These are phyloP conservation scores for Tanypteryx hageni DNA, from an alignment of 2,888 invertebrate species.

Conservation along the genomic window DNA sequence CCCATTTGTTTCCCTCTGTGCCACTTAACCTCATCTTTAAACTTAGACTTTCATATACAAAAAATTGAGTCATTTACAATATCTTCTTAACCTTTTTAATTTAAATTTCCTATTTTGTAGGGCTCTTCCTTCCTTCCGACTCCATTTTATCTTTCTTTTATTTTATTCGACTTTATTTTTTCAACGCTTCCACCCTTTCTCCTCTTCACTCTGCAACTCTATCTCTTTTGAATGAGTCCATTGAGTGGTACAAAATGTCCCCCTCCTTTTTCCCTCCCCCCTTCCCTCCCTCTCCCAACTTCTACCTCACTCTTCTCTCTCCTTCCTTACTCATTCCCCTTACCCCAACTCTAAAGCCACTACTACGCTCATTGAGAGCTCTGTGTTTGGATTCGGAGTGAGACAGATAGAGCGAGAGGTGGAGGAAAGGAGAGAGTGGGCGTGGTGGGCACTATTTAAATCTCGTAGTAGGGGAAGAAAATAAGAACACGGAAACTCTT, in stretches of 20 bases:
- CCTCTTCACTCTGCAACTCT: background rate
- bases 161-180: background rate
- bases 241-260: background rate
- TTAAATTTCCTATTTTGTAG: no score
- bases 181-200: background rate
- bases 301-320: no score
- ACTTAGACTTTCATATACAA: no score
- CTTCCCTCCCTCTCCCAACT: no score
- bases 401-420: background rate
- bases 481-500: background rate
- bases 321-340: background rate
- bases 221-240: constrained; percentile 26
- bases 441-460: constrained; percentile 15
- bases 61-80: no score
- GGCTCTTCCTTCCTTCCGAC: no score
- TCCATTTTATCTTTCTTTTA: no score
- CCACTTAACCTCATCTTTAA: no score
- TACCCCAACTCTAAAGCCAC: background rate
- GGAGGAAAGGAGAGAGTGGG: background rate
- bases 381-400: constrained; percentile 5
- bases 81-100: no score
- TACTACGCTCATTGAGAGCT: constrained; percentile 16
- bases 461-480: background rate
- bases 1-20: no score
- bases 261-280: background rate